These are phyloP conservation scores for Hemibagrus wyckioides DNA, from an alignment of 2,113 vertebrate genomes.

Conservation along the genomic window DNA sequence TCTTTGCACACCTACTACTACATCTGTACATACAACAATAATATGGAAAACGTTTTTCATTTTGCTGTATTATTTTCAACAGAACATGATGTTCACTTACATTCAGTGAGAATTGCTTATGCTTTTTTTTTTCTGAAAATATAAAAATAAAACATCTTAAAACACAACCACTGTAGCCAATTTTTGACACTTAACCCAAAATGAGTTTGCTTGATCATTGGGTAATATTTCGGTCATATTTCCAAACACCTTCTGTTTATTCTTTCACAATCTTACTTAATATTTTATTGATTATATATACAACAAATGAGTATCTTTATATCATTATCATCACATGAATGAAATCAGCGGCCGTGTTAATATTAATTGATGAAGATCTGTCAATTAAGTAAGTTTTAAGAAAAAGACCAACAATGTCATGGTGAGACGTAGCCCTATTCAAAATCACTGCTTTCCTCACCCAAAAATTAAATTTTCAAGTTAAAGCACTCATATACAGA, in stretches of 20 bases:
- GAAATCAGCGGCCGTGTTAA: not conserved
- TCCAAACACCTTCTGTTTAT: not conserved
- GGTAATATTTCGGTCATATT: not conserved
- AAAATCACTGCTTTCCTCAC: not conserved
- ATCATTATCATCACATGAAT: not conserved
- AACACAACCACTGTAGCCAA: not conserved
- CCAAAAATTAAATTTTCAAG: not conserved
- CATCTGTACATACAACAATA: conserved; percentile 14
- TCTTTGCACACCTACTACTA: not conserved
- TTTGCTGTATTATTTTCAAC: conserved; percentile 15
- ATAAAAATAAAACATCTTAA: not conserved
- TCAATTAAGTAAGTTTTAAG: not conserved
- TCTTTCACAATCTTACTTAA: not conserved
- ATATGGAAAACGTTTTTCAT: conserved; percentile 8
- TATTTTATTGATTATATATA: not conserved
- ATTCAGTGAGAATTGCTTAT: not conserved
- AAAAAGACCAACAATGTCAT: too few species aligned
- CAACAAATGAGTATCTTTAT: not conserved
- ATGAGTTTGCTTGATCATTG: not conserved
- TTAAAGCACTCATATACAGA: not conserved
- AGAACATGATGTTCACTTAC: not conserved
- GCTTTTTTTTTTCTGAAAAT: not conserved
- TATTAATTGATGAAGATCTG: not conserved
- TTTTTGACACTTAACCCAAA: not conserved
- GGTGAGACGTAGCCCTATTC: not conserved